Evolutionary conservation across 2,113 vertebrate species (phyloP).

Genomic region (Burhinus bistriatus): DNA sequence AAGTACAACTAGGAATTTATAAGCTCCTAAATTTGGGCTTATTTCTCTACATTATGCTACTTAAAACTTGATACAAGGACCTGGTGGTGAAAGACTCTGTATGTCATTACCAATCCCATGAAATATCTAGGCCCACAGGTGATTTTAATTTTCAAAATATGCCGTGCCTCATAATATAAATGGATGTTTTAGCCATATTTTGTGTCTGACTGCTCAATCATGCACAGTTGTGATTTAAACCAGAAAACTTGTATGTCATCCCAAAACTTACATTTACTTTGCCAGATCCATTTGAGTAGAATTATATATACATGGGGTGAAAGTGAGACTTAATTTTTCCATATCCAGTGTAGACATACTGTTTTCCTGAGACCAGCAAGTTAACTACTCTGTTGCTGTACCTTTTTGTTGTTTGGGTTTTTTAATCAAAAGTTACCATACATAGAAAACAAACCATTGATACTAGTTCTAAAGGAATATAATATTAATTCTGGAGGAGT

Average conservation of each 20-base stretch:
- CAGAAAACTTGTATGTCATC: not conserved
- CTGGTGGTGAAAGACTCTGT: slow-evolving; percentile 45
- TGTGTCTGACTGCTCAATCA: not conserved
- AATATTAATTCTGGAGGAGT: not conserved
- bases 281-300: not conserved
- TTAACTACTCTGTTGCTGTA: not conserved
- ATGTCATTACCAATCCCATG: slow-evolving; percentile 45
- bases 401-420: not conserved
- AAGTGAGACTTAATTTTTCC: not conserved
- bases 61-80: not conserved
- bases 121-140: not conserved
- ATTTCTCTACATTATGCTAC: not conserved
- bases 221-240: not conserved
- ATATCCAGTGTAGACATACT: not conserved
- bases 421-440: not conserved
- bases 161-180: not conserved
- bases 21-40: not conserved
- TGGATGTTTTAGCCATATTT: not conserved
- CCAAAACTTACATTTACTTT: not conserved
- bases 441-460: not conserved
- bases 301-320: not conserved
- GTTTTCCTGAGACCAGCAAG: not conserved
- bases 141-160: not conserved
- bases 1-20: not conserved
- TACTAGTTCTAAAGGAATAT: not conserved